phyloP scores from a whole-genome alignment of 2,888 invertebrate species.

The Morinoia aosen region DNA sequence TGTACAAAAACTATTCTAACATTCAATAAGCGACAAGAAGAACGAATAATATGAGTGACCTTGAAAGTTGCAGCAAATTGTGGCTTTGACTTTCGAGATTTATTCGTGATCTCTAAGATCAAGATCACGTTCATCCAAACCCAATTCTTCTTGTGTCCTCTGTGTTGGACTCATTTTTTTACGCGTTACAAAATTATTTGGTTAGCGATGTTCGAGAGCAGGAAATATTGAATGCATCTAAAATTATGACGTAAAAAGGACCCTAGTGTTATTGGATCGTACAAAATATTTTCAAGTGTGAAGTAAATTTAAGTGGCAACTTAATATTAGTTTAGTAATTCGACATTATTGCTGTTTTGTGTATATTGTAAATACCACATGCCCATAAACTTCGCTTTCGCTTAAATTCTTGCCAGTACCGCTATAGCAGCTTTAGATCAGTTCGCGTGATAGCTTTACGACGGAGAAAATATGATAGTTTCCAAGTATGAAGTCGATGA shows the following conservation, averaged over 20 bases:
- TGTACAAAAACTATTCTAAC: not conserved
- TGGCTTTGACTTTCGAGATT: not conserved
- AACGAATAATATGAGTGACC: not conserved
- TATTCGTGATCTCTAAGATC: not conserved
- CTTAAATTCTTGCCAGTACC: slow-evolving; percentile 50
- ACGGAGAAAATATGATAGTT: not conserved
- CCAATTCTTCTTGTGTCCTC: not conserved
- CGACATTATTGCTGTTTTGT: not conserved
- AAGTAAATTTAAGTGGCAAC: not conserved
- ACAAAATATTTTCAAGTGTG: not conserved
- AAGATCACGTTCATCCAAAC: not conserved
- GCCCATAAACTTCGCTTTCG: slow-evolving; percentile 36
- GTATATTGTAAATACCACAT: slow-evolving; percentile 46
- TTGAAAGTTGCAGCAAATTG: not conserved
- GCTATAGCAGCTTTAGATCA: not conserved
- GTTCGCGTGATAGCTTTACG: not conserved
- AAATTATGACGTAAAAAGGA: not conserved
- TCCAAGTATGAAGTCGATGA: not conserved
- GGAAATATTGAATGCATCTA: not conserved
- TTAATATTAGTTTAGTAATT: not conserved
- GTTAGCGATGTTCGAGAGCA: not conserved
- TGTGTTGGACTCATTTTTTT: too few species aligned
- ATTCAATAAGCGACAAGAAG: not conserved
- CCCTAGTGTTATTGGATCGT: not conserved
- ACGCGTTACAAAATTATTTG: not conserved